Evolutionary conservation across 2,113 vertebrate genomes (phyloP).

Genomic region (Ovis canadensis): DNA sequence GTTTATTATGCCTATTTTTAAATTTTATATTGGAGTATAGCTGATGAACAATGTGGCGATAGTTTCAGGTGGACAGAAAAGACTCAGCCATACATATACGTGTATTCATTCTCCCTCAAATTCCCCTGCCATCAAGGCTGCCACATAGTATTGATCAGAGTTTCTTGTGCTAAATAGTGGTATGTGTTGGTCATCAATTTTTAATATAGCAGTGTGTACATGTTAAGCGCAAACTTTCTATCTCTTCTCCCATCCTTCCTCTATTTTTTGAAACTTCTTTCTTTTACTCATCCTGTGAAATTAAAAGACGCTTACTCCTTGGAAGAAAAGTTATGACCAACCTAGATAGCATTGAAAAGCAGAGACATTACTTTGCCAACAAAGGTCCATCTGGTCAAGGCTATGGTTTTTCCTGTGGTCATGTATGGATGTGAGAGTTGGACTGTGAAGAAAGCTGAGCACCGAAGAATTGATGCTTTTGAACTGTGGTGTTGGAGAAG

Average conservation of each 20-base stretch:
- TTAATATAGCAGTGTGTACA: neutral
- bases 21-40: neutral
- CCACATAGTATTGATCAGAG: neutral
- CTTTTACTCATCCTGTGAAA: neutral
- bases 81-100: neutral
- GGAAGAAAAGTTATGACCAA: too few species aligned
- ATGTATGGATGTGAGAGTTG: too few species aligned
- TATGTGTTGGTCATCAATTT: neutral
- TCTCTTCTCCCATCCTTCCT: neutral
- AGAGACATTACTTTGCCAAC: too few species aligned
- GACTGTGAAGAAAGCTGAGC: too few species aligned
- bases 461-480: too few species aligned
- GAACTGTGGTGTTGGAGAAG: too few species aligned
- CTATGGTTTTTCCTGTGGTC: too few species aligned
- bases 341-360: too few species aligned
- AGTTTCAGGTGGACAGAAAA: neutral
- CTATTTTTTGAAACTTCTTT: neutral
- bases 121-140: neutral
- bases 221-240: neutral
- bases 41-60: neutral
- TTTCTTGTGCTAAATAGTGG: neutral
- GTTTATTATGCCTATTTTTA: neutral
- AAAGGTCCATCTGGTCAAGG: too few species aligned
- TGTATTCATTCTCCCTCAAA: neutral
- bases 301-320: too few species aligned